Base-by-base conservation (phyloP, 2,797 vertebrate genomes). In the Eleutherodactylus coqui region DNA sequence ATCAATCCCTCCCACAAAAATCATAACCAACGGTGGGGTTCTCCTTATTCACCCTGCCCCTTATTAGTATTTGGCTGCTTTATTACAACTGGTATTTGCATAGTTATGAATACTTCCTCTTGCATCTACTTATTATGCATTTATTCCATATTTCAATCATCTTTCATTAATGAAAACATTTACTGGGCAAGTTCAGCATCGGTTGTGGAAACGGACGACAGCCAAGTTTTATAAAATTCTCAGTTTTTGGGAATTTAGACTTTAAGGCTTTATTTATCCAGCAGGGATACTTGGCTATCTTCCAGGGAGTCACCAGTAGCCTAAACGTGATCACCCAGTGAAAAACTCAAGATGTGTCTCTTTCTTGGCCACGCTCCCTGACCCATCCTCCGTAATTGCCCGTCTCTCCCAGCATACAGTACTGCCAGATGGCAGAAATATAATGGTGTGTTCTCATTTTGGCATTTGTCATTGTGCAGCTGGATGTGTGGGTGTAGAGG, bases 391-490 rank as follows among this genome's bases (percentile, higher is more conserved):
- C 69, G 41, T 64, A 51, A 64, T 86, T 73, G 47, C 51, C 62
- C 17, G 38, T 17, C 75, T 70, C 24, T n/a, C 58, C 64, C n/a
- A 64, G n/a, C 38, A n/a, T 45, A 73, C 86, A 47, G 86, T 34
- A 11, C 60, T 47, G 53, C 81, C 81, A 87, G 86, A 87, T 84
- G 80, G 73, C 75, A 79, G 51, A n/a, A 75, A 47, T 58, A 70
- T 70, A 76, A 69, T 83, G 62, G 45, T 73, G 82, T 62, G 81
- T 32, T 75, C 64, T 53, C 67, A 32, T 79, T 75, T 79, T 87
- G 67, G 76, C 76, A 79, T 84, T 51, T 58, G 53, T 84, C 67
- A 75, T 47, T 38, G 62, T 34, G 77, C 86, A 84, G 82, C 86
- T 87, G 86, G 53, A 75, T 84, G 70, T 53, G 82, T 87, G 82